phyloP scores from a whole-genome alignment of 2,113 vertebrate genomes.

The Thymallus thymallus region DNA sequence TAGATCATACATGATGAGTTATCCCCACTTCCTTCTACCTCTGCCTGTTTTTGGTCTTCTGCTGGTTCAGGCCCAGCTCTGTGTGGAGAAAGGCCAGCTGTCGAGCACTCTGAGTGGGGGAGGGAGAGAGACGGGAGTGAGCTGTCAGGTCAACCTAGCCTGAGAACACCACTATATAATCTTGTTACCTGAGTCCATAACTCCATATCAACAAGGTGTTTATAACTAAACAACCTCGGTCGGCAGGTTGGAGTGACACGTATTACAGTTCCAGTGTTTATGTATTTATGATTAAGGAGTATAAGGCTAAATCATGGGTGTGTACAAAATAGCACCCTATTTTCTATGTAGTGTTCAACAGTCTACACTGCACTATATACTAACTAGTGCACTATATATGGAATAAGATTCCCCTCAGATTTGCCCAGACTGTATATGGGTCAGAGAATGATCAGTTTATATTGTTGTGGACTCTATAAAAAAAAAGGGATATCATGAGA shows the following conservation, averaged over 20 bases:
- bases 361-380: neutral
- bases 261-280: neutral
- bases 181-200: neutral
- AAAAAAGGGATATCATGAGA: neutral
- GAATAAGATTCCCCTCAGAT: neutral
- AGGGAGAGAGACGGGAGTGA: constrained; percentile 11
- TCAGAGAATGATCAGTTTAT: neutral
- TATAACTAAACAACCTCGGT: neutral
- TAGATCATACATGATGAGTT: neutral
- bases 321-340: too few species aligned
- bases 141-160: constrained; percentile 1
- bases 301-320: neutral
- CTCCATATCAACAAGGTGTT: constrained; percentile 6
- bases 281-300: neutral
- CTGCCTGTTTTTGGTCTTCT: constrained; percentile 33
- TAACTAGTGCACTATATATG: neutral
- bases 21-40: constrained; percentile 11
- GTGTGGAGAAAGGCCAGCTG: constrained; percentile 86
- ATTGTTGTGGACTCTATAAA: neutral
- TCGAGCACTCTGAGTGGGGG: constrained; percentile 78
- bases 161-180: neutral
- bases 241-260: neutral
- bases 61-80: constrained; percentile 73
- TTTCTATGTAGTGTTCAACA: too few species aligned
- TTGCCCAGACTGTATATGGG: neutral